Percentiles rank a stretch among this genome's conserved stretches.
These are phyloP conservation scores for Pteromalus puparum DNA, from an alignment of 1,140 invertebrate species.

Conservation along the genomic window DNA sequence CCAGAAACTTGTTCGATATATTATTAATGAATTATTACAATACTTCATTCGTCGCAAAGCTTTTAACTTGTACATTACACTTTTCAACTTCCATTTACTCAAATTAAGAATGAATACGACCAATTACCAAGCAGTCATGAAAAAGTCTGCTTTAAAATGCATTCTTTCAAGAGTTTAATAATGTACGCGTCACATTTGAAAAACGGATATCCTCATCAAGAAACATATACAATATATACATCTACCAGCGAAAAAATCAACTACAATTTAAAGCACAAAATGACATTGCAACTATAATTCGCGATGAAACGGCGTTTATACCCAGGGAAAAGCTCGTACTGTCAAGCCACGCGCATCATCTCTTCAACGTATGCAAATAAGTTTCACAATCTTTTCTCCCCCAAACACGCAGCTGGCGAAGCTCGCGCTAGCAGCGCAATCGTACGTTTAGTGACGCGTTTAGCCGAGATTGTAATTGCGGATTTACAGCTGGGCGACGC, in stretches of 20 bases:
- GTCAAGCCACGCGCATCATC: not conserved
- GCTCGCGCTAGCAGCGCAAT: not conserved
- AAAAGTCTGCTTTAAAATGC: not conserved
- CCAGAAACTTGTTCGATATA: too few species aligned
- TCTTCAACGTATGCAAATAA: not conserved
- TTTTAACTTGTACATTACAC: too few species aligned
- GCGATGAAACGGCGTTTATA: not conserved
- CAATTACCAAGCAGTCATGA: too few species aligned
- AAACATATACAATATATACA: too few species aligned
- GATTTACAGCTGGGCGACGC: slow-evolving; percentile 62
- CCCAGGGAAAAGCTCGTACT: not conserved
- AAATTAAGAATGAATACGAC: too few species aligned
- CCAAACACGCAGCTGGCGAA: not conserved
- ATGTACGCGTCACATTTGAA: too few species aligned
- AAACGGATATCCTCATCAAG: too few species aligned
- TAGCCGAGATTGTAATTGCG: slow-evolving; percentile 61
- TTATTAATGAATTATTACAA: too few species aligned
- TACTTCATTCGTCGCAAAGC: too few species aligned
- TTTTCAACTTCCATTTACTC: slow-evolving; percentile 17
- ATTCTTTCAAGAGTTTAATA: not conserved
- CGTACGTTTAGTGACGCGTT: not conserved
- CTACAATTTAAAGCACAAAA: not conserved
- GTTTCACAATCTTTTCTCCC: not conserved
- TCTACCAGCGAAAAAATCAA: too few species aligned
- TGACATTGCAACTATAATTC: not conserved